Conservation (phyloP, 2,113 vertebrate genomes). For the Onychorhynchus coronatus region DNA sequence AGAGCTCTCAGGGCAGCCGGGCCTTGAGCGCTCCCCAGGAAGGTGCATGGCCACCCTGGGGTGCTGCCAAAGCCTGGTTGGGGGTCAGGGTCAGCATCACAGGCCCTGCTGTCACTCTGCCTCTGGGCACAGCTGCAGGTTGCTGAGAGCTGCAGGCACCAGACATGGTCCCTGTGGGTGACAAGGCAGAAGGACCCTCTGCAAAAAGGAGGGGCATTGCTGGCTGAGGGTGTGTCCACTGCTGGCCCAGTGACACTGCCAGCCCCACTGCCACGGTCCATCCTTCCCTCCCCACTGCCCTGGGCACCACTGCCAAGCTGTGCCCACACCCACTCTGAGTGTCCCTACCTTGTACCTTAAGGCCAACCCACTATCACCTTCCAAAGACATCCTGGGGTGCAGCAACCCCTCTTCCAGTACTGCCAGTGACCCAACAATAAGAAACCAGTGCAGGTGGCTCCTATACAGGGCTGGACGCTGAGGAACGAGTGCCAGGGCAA, state of each 20-base stretch:
- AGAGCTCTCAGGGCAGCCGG: fast-evolving
- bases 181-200: conserved; percentile 11
- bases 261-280: fast-evolving
- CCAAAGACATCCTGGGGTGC: not conserved
- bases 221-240: fast-evolving
- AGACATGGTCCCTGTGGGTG: not conserved
- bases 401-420: not conserved
- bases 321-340: fast-evolving
- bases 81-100: fast-evolving
- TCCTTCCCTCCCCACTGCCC: not conserved
- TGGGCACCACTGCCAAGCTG: not conserved
- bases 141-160: not conserved
- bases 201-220: conserved; percentile 39
- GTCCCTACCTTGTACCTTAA: fast-evolving
- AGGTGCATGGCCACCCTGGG: not conserved
- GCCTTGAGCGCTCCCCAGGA: not conserved
- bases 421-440: not conserved
- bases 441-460: not conserved
- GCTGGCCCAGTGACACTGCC: not conserved
- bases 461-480: not conserved
- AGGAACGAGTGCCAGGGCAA: not conserved
- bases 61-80: not conserved
- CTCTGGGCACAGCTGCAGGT: not conserved
- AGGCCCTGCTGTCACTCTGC: fast-evolving
- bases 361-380: not conserved